Conservation (phyloP, 2,888 invertebrate species). For the Diarsia mendica region DNA sequence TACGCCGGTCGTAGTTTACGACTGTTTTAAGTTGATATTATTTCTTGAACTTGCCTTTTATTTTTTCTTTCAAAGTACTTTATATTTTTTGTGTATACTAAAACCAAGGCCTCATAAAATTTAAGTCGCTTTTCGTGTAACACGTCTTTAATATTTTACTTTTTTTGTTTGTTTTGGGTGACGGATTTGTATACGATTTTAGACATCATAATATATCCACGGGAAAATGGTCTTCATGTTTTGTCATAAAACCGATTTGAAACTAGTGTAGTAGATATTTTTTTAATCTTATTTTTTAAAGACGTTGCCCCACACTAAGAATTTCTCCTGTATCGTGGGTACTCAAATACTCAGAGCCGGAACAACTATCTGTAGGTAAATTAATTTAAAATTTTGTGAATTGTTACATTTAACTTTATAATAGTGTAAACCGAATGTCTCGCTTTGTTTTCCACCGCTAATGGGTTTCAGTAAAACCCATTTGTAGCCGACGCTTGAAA, state of each 20-base stretch:
- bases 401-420: background rate
- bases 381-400: background rate
- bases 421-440: background rate
- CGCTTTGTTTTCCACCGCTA: background rate
- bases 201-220: too few relatives aligned
- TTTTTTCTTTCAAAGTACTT: background rate
- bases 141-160: background rate
- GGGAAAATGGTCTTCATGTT: background rate
- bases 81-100: background rate
- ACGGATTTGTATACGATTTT: background rate
- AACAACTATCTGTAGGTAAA: too few relatives aligned
- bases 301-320: too few relatives aligned
- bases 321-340: too few relatives aligned
- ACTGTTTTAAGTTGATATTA: slow-evolving; percentile 9
- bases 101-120: background rate
- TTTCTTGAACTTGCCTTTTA: slow-evolving; percentile 13
- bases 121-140: background rate
- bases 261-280: background rate
- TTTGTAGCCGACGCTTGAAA: too few relatives aligned
- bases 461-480: slow-evolving; percentile 2
- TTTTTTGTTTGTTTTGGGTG: background rate
- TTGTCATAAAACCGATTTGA: background rate
- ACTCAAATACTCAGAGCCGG: too few relatives aligned
- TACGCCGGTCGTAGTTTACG: slow-evolving; percentile 25
- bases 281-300: too few relatives aligned